Evolutionary conservation across 2,797 vertebrate species (phyloP), one percentile per base, ranked within the genome.

Genomic region (Fratercula arctica): DNA sequence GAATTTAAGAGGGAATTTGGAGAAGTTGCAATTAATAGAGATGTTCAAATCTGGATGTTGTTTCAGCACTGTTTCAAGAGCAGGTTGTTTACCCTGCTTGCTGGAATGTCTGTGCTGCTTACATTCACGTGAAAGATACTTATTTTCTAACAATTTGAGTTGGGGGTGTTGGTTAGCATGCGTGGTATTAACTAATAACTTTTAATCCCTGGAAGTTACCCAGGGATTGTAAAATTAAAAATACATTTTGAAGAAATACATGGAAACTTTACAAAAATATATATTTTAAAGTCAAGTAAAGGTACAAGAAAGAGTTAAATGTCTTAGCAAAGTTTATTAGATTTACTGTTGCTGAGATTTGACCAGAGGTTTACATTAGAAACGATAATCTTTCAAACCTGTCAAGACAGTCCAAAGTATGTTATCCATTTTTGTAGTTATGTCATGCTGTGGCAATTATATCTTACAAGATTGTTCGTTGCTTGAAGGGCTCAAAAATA

Each of bases 341-440:
- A 93, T 96, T 94, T 96, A 79, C 77, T 8, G 3, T 87, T 91
- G 78, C 63, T 89, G 90, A 85, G 89, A 91, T 93, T 87, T 87
- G 82, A 90, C 68, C 5, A 1, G 81, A 67, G 88, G 90, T 95
- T 95, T 93, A 85, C 37, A 15, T 86, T 94, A 82, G 90, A 73
- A 93, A 94, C 93, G 81, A 92, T 96, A 87, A 97, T 93, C 92
- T 91, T 93, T 66, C 87, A 85, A 93, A 96, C 94, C 92, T 96
- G 91, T 73, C 83, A 90, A 90, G 86, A 45, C 90, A 72, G 72
- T 59, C 60, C 59, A 70, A 64, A 89, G 79, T 85, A 87, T 74
- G 86, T 96, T 97, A 96, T 93, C 94, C 93, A 60, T 95, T 87
- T 96, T 85, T 90, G 91, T 84, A 43, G 87, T 85, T 94, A 81